phyloP scores from a whole-genome alignment of 2,797 vertebrate species.

The Apodemus agrarius region DNA sequence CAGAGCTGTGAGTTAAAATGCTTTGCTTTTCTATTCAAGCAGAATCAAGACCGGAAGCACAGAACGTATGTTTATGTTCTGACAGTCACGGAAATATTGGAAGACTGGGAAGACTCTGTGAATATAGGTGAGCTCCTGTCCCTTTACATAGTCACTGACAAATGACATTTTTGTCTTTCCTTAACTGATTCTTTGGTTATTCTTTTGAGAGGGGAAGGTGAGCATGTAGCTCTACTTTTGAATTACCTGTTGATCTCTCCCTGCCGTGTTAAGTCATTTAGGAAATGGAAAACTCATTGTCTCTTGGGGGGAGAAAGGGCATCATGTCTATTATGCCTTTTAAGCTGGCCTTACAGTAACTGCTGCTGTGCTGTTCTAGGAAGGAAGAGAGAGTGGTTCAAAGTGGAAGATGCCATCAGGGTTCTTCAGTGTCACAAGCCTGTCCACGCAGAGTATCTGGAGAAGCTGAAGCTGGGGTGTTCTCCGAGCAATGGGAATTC shows the following conservation, averaged over 20 bases:
- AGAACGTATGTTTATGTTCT: constrained; percentile 98
- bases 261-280: not conserved
- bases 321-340: not conserved
- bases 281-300: not conserved
- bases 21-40: constrained; percentile 88
- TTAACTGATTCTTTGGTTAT: not conserved
- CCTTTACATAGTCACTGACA: not conserved
- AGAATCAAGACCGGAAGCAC: constrained; percentile 99
- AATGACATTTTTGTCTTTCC: not conserved
- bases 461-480: constrained; percentile 92
- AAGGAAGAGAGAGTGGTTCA: constrained; percentile 98
- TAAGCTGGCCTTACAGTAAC: constrained; percentile 11
- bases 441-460: constrained; percentile 97
- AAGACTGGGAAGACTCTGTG: constrained; percentile 99
- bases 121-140: constrained; percentile 92
- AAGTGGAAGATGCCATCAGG: constrained; percentile 96
- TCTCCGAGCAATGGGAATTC: constrained; percentile 93
- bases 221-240: not conserved
- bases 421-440: constrained; percentile 97
- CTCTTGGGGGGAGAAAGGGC: not conserved
- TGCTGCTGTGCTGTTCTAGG: constrained; percentile 86
- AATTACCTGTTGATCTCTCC: not conserved
- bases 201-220: not conserved
- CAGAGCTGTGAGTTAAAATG: constrained; percentile 80
- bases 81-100: constrained; percentile 96